Conservation (phyloP, 1,140 invertebrate species). For the Hyles euphorbiae region DNA sequence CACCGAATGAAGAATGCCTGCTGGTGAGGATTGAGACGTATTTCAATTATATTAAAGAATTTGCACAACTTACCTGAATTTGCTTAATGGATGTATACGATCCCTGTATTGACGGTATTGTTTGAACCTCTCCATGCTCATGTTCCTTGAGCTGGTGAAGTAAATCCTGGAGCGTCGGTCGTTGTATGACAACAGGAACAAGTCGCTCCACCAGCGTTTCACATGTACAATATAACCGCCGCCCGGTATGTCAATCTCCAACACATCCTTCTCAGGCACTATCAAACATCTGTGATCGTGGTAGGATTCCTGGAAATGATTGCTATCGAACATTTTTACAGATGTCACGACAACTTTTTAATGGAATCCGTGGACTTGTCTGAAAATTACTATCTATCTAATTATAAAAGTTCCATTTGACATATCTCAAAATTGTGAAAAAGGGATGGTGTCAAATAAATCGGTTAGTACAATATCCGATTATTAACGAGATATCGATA, state of each 20-base stretch:
- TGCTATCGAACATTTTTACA: too few relatives aligned
- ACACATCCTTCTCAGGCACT: conserved; percentile 33
- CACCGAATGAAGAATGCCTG: too few relatives aligned
- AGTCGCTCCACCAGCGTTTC: conserved; percentile 29
- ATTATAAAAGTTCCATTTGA: too few relatives aligned
- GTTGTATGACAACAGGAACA: conserved; percentile 31
- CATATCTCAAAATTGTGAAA: too few relatives aligned
- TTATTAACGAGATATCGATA: too few relatives aligned
- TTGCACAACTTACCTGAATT: conserved; percentile 28
- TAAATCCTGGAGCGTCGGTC: conserved; percentile 21
- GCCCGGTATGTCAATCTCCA: conserved; percentile 28
- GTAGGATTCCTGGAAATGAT: conserved; percentile 26
- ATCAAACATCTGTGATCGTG: conserved; percentile 31
- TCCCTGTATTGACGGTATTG: conserved; percentile 28
- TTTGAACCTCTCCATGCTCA: conserved; percentile 29
- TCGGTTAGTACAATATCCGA: too few relatives aligned
- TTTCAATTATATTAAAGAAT: too few relatives aligned
- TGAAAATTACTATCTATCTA: too few relatives aligned
- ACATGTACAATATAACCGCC: conserved; percentile 10
- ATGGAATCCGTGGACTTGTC: too few relatives aligned
- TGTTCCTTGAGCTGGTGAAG: conserved; percentile 32
- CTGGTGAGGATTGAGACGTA: too few relatives aligned
- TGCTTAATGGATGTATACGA: conserved; percentile 41
- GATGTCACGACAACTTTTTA: too few relatives aligned
- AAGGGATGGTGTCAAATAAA: too few relatives aligned